Evolutionary conservation across 2,888 invertebrate species (phyloP).

Genomic region (Ceratothoa steindachneri): DNA sequence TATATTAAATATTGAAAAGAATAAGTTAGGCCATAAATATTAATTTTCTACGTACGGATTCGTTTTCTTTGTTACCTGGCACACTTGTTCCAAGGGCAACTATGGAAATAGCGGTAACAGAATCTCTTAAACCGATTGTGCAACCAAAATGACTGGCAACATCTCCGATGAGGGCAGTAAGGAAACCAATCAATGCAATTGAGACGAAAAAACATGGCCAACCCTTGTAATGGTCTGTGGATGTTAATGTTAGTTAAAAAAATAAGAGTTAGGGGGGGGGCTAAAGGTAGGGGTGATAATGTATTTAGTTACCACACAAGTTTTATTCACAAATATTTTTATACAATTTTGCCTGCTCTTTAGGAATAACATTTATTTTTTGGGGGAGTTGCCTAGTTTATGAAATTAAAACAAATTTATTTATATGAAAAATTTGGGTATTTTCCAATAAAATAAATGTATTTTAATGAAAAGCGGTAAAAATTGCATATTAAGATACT

Average conservation of each 20-base stretch:
- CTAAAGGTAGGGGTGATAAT: no score
- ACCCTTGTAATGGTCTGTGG: constrained; percentile 82
- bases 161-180: constrained; percentile 96
- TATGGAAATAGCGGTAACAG: constrained; percentile 94
- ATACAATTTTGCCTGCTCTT: no score
- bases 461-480: no score
- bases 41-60: background rate
- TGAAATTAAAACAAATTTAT: no score
- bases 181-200: constrained; percentile 83
- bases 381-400: no score
- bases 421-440: no score
- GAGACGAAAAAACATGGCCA: constrained; percentile 92
- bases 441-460: no score
- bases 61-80: constrained; percentile 65
- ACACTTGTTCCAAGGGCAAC: constrained; percentile 97
- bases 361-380: no score
- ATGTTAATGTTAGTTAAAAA: background rate
- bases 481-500: no score
- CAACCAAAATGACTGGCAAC: constrained; percentile 96
- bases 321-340: no score
- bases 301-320: no score
- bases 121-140: constrained; percentile 90
- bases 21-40: constrained; percentile 9
- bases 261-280: background rate
- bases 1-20: no score